These are phyloP conservation scores for Melikaiella ostensackeni DNA, from an alignment of 2,888 invertebrate genomes.

Conservation along the genomic window DNA sequence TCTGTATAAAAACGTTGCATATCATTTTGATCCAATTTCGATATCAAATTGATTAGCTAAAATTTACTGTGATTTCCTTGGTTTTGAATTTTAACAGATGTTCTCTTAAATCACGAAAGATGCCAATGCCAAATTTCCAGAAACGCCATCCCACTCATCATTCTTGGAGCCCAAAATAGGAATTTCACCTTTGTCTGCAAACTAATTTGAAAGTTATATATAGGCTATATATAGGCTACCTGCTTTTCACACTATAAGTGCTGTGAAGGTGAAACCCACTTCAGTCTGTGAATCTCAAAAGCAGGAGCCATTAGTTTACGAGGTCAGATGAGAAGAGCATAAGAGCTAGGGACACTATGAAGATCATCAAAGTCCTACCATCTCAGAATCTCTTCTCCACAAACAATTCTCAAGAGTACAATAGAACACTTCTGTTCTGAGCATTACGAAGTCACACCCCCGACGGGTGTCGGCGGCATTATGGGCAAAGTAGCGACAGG, in stretches of 20 bases:
- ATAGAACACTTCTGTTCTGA: conserved; percentile 58
- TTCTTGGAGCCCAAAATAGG: conserved; percentile 4
- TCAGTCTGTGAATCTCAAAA: neutral
- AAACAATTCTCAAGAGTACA: conserved; percentile 53
- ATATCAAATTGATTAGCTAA: too few species aligned
- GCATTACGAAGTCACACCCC: conserved; percentile 58
- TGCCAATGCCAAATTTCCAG: neutral
- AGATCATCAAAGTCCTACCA: conserved; percentile 35
- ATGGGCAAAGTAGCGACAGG: conserved; percentile 49
- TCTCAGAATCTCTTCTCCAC: conserved; percentile 42
- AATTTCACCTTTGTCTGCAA: conserved; percentile 5
- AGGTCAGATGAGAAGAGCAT: conserved; percentile 47
- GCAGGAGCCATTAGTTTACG: conserved; percentile 47
- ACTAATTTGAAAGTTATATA: conserved; percentile 36
- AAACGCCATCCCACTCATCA: neutral
- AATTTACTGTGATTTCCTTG: too few species aligned
- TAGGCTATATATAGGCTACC: conserved; percentile 29
- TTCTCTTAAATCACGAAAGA: neutral
- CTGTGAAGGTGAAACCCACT: conserved; percentile 19
- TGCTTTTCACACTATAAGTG: conserved; percentile 15
- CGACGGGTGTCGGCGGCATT: conserved; percentile 47
- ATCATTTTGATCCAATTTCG: too few species aligned
- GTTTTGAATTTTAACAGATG: neutral
- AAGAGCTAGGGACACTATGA: conserved; percentile 41
- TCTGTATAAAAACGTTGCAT: too few species aligned